Conservation (phyloP, 2,113 vertebrate genomes). For the Hippocampus abdominalis region DNA sequence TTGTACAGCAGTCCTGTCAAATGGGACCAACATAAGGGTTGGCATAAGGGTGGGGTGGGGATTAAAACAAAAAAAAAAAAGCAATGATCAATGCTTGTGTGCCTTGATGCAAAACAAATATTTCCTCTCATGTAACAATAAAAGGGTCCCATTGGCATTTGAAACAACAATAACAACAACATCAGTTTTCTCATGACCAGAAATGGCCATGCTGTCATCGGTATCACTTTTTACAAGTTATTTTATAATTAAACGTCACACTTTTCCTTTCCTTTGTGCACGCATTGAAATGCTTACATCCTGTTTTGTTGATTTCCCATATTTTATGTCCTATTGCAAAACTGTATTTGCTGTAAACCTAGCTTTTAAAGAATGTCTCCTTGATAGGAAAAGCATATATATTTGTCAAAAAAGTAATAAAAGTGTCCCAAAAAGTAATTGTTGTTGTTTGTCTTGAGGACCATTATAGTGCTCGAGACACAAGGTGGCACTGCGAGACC, state of each 20-base stretch:
- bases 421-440: constrained; percentile 63
- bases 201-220: constrained; percentile 38
- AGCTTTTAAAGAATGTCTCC: constrained; percentile 73
- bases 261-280: constrained; percentile 55
- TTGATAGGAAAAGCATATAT: constrained; percentile 72
- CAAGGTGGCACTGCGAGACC: constrained; percentile 47
- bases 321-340: constrained; percentile 67
- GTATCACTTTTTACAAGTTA: constrained; percentile 38
- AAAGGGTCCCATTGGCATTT: constrained; percentile 64
- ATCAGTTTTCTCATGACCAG: constrained; percentile 40
- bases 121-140: constrained; percentile 48
- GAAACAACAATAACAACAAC: constrained; percentile 22
- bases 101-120: constrained; percentile 74
- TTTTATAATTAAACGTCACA: constrained; percentile 47
- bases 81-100: constrained; percentile 72
- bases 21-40: constrained; percentile 70
- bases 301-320: constrained; percentile 56
- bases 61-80: constrained; percentile 36
- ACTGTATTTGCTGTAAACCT: constrained; percentile 72
- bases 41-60: background rate
- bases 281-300: constrained; percentile 60
- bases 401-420: constrained; percentile 81
- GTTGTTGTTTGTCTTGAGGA: background rate
- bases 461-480: constrained; percentile 13
- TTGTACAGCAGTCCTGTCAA: constrained; percentile 70